Percentiles rank a stretch among this genome's conserved stretches.
These are phyloP conservation scores for Mobula hypostoma DNA, from an alignment of 2,113 vertebrate species.

Conservation along the genomic window DNA sequence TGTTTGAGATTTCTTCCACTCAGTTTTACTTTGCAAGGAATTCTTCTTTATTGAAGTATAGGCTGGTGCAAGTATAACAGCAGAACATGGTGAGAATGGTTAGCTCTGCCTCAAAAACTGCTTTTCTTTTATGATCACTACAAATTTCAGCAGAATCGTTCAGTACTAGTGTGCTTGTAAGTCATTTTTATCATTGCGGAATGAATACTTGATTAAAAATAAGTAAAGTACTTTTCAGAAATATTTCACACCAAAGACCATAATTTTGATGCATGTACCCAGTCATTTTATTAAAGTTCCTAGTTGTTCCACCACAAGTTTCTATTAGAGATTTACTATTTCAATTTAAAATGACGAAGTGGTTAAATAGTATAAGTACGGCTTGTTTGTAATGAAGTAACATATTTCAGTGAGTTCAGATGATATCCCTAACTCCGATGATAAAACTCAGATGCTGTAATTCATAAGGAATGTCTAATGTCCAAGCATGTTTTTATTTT, in stretches of 20 bases:
- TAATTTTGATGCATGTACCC: neutral
- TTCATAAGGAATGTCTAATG: neutral
- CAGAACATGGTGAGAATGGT: neutral
- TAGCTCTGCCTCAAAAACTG: neutral
- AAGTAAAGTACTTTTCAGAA: neutral
- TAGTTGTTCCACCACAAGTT: neutral
- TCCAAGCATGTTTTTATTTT: neutral
- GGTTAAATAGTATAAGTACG: neutral
- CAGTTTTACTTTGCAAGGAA: neutral
- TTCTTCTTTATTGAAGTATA: neutral
- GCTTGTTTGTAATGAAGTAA: neutral
- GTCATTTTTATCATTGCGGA: neutral
- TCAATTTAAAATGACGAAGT: conserved; percentile 1
- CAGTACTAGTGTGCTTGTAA: neutral
- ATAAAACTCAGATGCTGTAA: neutral
- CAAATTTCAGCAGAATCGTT: neutral
- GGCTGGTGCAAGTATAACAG: neutral
- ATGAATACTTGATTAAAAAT: neutral
- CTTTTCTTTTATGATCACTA: neutral
- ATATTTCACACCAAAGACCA: neutral
- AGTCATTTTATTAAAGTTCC: neutral
- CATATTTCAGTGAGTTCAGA: neutral
- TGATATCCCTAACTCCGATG: neutral
- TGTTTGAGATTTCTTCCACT: neutral
- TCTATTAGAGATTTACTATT: neutral